Evolutionary conservation across 2,888 invertebrate species (phyloP).

Genomic region (Trachelus iudaicus): DNA sequence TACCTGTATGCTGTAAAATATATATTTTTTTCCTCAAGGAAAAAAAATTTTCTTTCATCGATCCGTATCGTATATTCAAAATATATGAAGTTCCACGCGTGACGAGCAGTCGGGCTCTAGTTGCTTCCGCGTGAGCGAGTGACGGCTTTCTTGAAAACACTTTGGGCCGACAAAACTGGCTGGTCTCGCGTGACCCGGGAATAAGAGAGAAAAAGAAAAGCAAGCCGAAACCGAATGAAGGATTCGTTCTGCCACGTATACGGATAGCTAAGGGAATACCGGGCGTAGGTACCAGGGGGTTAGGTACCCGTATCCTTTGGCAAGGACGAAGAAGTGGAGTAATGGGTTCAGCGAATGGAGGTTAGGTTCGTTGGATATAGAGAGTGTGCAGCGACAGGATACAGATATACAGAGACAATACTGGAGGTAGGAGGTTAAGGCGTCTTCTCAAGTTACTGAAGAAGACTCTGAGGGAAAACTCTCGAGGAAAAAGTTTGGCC

Average conservation of each 20-base stretch:
- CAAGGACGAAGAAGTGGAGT: neutral
- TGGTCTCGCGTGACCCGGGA: neutral
- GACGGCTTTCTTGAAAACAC: neutral
- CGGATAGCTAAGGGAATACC: neutral
- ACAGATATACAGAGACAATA: neutral
- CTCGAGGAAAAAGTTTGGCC: slow-evolving; percentile 50
- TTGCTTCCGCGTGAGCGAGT: neutral
- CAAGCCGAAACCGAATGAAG: neutral
- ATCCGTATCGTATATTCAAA: too few relatives aligned
- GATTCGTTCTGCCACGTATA: neutral
- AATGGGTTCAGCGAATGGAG: neutral
- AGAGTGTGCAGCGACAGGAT: neutral
- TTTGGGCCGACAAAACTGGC: neutral
- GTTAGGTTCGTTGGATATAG: neutral
- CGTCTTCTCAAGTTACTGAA: slow-evolving; percentile 51
- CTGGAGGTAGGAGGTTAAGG: slow-evolving; percentile 24
- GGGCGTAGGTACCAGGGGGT: neutral
- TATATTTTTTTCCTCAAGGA: too few relatives aligned
- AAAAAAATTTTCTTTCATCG: too few relatives aligned
- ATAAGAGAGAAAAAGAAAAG: neutral
- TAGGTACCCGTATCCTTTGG: neutral
- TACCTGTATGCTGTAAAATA: too few relatives aligned
- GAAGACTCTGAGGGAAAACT: slow-evolving; percentile 35
- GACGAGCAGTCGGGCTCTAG: neutral
- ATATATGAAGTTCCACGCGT: neutral